These are phyloP conservation scores for Aricia artaxerxes DNA, from an alignment of 2,888 invertebrate genomes.

Conservation along the genomic window DNA sequence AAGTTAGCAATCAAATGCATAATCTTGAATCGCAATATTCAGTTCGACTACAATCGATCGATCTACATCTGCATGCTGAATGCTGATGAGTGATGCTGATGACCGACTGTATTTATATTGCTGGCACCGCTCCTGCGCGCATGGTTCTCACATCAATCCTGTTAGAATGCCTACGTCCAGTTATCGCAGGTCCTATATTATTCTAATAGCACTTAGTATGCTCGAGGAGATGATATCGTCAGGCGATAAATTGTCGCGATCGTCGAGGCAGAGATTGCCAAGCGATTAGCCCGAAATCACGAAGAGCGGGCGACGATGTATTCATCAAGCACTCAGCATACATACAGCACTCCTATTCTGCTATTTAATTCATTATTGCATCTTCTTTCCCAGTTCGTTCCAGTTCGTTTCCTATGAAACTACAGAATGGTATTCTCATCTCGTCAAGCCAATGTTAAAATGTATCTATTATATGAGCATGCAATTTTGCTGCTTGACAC, in stretches of 20 bases:
- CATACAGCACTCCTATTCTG: not conserved
- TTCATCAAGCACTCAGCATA: not conserved
- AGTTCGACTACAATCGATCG: not conserved
- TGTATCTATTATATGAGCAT: no score
- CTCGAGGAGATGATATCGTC: constrained; percentile 25
- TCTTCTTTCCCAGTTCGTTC: no score
- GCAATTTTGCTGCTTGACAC: no score
- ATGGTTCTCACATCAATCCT: constrained; percentile 27
- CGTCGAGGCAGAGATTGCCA: constrained; percentile 35
- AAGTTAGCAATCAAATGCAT: not conserved
- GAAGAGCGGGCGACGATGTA: constrained; percentile 10
- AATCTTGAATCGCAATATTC: not conserved
- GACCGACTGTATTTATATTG: not conserved
- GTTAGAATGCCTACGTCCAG: constrained; percentile 7
- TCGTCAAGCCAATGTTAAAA: no score
- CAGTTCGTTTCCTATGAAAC: no score
- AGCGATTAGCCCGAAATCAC: constrained; percentile 34
- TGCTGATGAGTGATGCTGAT: not conserved
- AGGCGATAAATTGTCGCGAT: constrained; percentile 29
- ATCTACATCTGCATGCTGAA: constrained; percentile 11
- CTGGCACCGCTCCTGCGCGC: not conserved
- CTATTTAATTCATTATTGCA: not conserved
- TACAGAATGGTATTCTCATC: no score
- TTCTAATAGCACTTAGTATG: constrained; percentile 29
- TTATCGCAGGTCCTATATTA: constrained; percentile 10